Evolutionary conservation across 2,888 invertebrate species (phyloP), one percentile per base, ranked within the genome.

Genomic region (Fragum fragum): DNA sequence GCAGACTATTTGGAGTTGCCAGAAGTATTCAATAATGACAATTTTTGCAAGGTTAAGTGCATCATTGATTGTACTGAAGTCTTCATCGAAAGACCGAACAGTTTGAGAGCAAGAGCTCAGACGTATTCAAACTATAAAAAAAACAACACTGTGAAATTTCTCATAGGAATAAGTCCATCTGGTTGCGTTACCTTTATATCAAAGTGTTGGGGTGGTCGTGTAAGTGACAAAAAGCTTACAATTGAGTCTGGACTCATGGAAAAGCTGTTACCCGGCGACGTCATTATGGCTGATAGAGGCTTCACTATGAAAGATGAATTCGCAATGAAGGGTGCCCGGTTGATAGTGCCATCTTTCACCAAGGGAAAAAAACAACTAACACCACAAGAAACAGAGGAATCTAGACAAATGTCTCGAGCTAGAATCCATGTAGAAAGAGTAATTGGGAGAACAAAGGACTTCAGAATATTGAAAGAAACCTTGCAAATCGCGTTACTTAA

Each of bases 261-360:
- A 14, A 63, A 70, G 32, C n/a, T 77, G 6, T 53, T 70, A 16
- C 14, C 53, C 70, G 80, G 73, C 26, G 76, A 73, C 42, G 9
- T 57, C 21, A 69, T 81, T 11, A n/a, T 81, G 7, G 80, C 77
- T 23, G 81, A 77, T 21, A 7, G 77, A 1, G 81, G 74, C n/a
- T 81, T 81, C 53, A 36, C 77, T 26, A 74, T 77, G n/a, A 5
- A n/a, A 6, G 77, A 77, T 14, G 77, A 75, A 28, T 23, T 82
- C 16, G 78, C 61, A 18, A 68, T 36, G 1, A 26, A 29, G 14
- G 66, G 72, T 32, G 74, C 72, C 11, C 23, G 23, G 21, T 47
- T 78, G 23, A 68, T 69, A 9, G 71, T 71, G 14, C 78, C 81
- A 28, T 14, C 75, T 18, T 77, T 81, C 42, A 26, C 52, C 1